phyloP scores from a whole-genome alignment of 2,797 vertebrate species.

The Tadarida brasiliensis region DNA sequence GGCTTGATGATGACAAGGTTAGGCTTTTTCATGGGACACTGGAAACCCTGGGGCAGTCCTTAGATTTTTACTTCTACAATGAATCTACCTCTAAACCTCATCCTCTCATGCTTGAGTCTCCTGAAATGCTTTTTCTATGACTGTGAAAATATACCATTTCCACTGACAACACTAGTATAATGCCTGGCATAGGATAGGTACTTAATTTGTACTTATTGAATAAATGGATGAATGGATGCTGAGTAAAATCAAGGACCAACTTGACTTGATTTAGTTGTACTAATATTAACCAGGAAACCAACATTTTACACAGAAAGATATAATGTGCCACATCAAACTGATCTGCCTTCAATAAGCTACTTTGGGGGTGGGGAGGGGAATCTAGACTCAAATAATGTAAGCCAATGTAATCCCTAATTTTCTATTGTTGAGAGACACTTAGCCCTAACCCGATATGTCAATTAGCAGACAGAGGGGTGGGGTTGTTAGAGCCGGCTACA shows the following conservation, averaged over 20 bases:
- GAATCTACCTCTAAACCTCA: too few species aligned
- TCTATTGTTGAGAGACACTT: background rate
- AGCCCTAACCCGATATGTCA: too few species aligned
- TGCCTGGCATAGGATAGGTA: background rate
- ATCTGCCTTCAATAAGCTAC: background rate
- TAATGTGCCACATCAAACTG: background rate
- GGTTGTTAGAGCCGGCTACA: background rate
- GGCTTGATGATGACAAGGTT: too few species aligned
- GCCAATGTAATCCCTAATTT: background rate
- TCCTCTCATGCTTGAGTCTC: too few species aligned
- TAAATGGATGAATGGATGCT: background rate
- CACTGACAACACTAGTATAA: background rate
- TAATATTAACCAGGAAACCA: too few species aligned
- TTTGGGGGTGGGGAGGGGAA: too few species aligned
- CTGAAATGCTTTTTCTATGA: too few species aligned
- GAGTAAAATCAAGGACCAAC: background rate
- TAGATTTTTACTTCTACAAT: too few species aligned
- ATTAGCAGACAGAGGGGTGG: background rate
- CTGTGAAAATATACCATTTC: too few species aligned
- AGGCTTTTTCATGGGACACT: too few species aligned
- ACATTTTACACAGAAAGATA: background rate
- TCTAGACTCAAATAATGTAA: background rate
- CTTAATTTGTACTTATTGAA: background rate
- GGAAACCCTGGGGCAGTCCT: too few species aligned
- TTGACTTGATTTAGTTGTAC: background rate